Evolutionary conservation across 2,797 vertebrate genomes (phyloP).

Genomic region (Anguilla pacifica): DNA sequence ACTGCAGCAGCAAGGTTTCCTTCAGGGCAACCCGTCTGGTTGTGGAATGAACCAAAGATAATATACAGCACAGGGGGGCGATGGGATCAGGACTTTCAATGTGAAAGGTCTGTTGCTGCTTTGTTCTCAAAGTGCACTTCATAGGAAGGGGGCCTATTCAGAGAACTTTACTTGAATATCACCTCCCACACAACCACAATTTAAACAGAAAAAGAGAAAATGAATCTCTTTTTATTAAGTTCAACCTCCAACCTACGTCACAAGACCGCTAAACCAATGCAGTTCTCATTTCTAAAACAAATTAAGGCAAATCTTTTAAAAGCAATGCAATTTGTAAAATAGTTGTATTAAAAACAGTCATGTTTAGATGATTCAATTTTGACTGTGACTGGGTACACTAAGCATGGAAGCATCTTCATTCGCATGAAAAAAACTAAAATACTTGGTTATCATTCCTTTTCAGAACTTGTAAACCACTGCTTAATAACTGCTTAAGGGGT

Average conservation of each 20-base stretch:
- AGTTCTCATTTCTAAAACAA: slow-evolving; percentile 5
- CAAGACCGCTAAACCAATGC: neutral
- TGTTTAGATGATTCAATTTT: slow-evolving; percentile 33
- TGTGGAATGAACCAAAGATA: slow-evolving; percentile 31
- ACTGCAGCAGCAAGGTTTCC: slow-evolving; percentile 37
- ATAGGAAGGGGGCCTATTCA: slow-evolving; percentile 11
- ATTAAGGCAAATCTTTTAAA: neutral
- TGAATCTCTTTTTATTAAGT: slow-evolving; percentile 10
- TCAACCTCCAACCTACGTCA: slow-evolving; percentile 16
- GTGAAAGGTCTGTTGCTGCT: neutral
- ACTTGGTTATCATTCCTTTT: neutral
- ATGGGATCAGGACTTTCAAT: slow-evolving; percentile 31
- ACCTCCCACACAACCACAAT: neutral
- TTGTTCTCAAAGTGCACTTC: slow-evolving; percentile 33
- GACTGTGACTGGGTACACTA: neutral
- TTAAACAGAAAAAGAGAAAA: neutral
- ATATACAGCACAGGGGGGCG: slow-evolving; percentile 30
- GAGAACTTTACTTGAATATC: neutral
- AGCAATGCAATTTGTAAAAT: slow-evolving; percentile 19
- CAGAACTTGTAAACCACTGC: neutral
- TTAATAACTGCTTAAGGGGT: neutral
- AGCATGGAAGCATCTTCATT: neutral
- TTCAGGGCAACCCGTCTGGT: slow-evolving; percentile 28
- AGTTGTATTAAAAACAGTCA: slow-evolving; percentile 29
- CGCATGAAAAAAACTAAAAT: neutral